Evolutionary conservation across 2,797 vertebrate genomes (phyloP), one percentile per base, ranked within the genome.

Genomic region (Gallirallus australis): DNA sequence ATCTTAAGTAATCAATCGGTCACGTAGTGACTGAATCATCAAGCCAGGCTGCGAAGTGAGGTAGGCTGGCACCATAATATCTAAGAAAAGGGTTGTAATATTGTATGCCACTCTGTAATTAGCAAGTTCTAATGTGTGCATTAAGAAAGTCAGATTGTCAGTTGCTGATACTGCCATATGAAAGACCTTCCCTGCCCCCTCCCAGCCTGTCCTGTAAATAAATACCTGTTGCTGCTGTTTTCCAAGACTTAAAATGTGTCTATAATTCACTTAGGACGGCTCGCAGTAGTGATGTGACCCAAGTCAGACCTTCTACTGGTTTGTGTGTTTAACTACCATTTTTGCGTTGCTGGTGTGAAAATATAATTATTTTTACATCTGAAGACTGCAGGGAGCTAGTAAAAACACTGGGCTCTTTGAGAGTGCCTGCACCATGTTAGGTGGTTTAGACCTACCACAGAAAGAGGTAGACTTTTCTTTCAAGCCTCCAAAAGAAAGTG

Each of bases 1-100:
- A 97, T 96, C 97, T 94, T 73, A 81, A 82, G 96, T 88, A 96
- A 98, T 87, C 94, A 94, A 94, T 80, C 50, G 48, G 40, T 80
- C 93, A 56, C n/a, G 80, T 97, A 98, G 95, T 75, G 80, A 81
- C 96, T 98, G 89, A 97, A 93, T 97, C 97, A 97, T 66, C 47
- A 47, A 91, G 86, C 94, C 89, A 88, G 91, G 86, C 89, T 90
- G 90, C 53, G 56, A 92, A 95, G 91, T 76, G 94, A 96, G 94
- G 94, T 95, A 98, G 97, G 94, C 96, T 97, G 94, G 96, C 95
- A 95, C 86, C 95, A 94, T 87, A 95, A 82, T 94, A 97, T 93
- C 89, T 96, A 89, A 97, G 97, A 96, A 97, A 97, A 96, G 90
- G 84, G 75, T 54, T 98, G 92, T 96, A 96, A 96, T 97, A 95